Evolutionary conservation across 1,140 invertebrate genomes (phyloP).

Genomic region (Drosophila serrata): DNA sequence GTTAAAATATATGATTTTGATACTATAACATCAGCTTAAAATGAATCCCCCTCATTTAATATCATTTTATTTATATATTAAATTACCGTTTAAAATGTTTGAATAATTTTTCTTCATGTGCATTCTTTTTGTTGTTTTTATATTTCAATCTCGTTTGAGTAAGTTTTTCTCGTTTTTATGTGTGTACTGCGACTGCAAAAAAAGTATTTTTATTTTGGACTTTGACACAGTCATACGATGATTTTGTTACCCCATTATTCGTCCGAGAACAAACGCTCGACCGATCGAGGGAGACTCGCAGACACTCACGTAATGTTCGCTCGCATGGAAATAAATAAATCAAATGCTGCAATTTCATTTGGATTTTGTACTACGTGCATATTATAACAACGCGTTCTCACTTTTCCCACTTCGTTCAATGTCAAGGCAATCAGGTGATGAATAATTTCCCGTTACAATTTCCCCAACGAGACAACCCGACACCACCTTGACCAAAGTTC

Average conservation of each 20-base stretch:
- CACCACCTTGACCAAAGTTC: constrained; percentile 49
- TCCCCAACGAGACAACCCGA: not conserved
- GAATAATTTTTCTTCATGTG: constrained; percentile 4
- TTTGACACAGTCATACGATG: constrained; percentile 82
- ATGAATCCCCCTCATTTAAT: not conserved
- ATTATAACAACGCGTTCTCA: constrained; percentile 13
- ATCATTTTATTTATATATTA: not conserved
- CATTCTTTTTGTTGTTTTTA: constrained; percentile 24
- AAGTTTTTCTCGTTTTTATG: constrained; percentile 62
- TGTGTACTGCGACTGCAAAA: constrained; percentile 54
- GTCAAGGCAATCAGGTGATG: constrained; percentile 40
- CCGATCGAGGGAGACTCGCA: constrained; percentile 9
- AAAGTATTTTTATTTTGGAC: constrained; percentile 83
- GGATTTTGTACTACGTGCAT: constrained; percentile 29
- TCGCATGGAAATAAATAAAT: constrained; percentile 31
- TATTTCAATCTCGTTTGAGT: constrained; percentile 60
- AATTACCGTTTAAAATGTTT: not conserved
- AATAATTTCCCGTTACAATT: constrained; percentile 45
- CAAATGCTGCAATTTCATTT: constrained; percentile 38
- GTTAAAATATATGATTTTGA: not conserved
- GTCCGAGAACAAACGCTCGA: constrained; percentile 17
- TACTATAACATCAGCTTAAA: not conserved
- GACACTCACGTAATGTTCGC: constrained; percentile 30
- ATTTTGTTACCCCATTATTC: constrained; percentile 74
- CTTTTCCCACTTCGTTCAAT: constrained; percentile 14